These are phyloP conservation scores for Microtus oregoni DNA, from an alignment of 2,113 vertebrate species.

Conservation along the genomic window DNA sequence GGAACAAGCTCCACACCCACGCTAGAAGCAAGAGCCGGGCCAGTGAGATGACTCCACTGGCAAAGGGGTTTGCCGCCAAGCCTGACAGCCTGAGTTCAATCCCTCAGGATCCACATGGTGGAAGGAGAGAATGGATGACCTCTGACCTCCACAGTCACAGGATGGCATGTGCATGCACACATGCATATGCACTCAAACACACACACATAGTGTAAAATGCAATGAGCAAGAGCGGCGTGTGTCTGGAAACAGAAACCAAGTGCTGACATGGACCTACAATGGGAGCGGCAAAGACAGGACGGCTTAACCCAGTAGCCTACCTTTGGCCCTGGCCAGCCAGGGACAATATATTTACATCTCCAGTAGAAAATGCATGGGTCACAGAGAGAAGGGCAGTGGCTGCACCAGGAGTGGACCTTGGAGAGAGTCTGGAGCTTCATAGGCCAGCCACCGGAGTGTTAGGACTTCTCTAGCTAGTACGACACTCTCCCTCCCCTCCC, in stretches of 20 bases:
- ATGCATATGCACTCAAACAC: neutral
- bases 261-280: neutral
- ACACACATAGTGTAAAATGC: neutral
- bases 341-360: neutral
- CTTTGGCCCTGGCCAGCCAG: neutral
- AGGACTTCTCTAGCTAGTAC: too few relatives aligned
- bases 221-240: neutral
- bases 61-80: neutral
- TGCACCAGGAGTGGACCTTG: neutral
- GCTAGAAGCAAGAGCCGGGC: neutral
- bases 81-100: neutral
- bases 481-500: neutral
- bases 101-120: neutral
- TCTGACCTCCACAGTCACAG: too few relatives aligned
- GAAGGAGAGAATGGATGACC: too few relatives aligned
- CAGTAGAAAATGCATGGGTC: too few relatives aligned
- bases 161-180: neutral
- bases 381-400: neutral
- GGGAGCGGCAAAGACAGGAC: neutral
- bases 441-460: neutral
- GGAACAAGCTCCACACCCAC: too few relatives aligned
- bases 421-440: neutral
- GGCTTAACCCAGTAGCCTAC: neutral
- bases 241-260: neutral
- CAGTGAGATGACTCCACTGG: neutral